Evolutionary conservation across 2,797 vertebrate genomes (phyloP).

Genomic region (Triplophysa bombifrons): DNA sequence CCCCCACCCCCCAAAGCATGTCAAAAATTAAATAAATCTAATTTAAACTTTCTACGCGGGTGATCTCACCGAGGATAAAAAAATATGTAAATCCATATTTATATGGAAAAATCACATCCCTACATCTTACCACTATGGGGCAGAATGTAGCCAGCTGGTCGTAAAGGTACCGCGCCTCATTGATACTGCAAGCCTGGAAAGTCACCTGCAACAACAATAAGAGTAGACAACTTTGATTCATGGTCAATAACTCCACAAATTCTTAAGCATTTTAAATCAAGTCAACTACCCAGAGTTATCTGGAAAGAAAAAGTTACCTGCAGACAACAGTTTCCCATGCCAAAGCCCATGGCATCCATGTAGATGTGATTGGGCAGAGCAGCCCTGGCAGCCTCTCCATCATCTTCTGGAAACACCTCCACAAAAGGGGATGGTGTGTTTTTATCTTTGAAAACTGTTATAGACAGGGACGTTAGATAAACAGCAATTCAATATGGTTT

Average conservation of each 20-base stretch:
- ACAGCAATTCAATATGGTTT: not conserved
- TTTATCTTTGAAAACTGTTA: constrained; percentile 92
- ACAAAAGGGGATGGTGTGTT: constrained; percentile 88
- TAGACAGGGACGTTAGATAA: not conserved
- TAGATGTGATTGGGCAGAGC: constrained; percentile 92
- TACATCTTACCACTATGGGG: constrained; percentile 90
- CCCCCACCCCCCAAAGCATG: no score
- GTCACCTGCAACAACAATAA: constrained; percentile 84
- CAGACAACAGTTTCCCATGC: constrained; percentile 98
- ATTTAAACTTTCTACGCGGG: no score
- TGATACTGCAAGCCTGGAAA: constrained; percentile 98
- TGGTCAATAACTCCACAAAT: not conserved
- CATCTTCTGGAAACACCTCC: constrained; percentile 88
- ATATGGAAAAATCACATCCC: no score
- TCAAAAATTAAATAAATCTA: no score
- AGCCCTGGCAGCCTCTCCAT: constrained; percentile 84
- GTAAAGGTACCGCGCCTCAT: constrained; percentile 95
- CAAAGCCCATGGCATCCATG: constrained; percentile 99
- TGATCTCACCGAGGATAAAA: no score
- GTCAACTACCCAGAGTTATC: not conserved
- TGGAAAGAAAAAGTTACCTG: constrained; percentile 77
- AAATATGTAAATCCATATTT: no score
- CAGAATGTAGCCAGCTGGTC: constrained; percentile 98
- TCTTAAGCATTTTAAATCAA: not conserved
- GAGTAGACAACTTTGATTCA: constrained; percentile 15